Conservation (phyloP, 2,113 vertebrate genomes). For the Pachypanchax playfairii region DNA sequence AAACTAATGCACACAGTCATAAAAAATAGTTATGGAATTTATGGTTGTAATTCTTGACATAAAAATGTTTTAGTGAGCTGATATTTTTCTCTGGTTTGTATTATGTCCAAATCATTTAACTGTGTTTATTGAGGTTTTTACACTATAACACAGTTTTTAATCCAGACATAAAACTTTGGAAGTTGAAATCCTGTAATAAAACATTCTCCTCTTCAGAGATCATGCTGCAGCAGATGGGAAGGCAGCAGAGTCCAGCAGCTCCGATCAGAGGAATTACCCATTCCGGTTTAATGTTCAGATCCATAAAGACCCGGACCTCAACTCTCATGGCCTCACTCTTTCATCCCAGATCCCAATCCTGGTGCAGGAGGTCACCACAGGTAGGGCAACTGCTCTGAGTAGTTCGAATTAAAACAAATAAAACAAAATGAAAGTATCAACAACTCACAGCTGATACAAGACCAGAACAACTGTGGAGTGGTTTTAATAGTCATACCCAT, state of each 20-base stretch:
- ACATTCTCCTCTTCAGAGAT: constrained; percentile 64
- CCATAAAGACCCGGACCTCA: constrained; percentile 63
- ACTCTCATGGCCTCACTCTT: constrained; percentile 77
- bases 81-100: no score
- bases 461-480: no score
- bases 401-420: no score
- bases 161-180: neutral
- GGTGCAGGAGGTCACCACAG: constrained; percentile 76
- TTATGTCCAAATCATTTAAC: neutral
- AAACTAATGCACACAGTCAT: no score
- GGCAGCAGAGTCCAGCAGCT: constrained; percentile 53
- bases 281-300: constrained; percentile 78
- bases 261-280: constrained; percentile 73
- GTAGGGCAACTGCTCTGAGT: constrained; percentile 59
- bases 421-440: no score
- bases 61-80: no score
- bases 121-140: neutral
- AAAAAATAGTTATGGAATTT: no score
- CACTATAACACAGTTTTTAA: neutral
- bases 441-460: no score
- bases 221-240: constrained; percentile 66
- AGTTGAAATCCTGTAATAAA: neutral
- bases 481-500: no score
- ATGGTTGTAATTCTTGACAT: no score
- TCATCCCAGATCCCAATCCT: constrained; percentile 72